Conservation (phyloP, 2,888 invertebrate species). For the Orchesella flavescens region DNA sequence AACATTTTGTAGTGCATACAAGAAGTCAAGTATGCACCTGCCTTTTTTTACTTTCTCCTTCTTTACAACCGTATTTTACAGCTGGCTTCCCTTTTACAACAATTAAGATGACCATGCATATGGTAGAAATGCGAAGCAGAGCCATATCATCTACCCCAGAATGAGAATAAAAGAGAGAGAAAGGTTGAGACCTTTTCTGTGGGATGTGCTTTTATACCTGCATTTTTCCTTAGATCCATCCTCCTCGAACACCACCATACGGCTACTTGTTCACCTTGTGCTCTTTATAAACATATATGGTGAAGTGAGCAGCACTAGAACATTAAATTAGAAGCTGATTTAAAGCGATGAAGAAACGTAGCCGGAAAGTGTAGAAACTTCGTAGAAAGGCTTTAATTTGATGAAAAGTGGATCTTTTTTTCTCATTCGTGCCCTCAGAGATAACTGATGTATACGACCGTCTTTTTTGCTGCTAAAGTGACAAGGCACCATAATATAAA, state of each 20-base stretch:
- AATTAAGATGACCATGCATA: slow-evolving; percentile 10
- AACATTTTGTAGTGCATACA: too few relatives aligned
- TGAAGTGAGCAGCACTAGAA: background rate
- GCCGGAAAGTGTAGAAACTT: too few relatives aligned
- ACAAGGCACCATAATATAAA: too few relatives aligned
- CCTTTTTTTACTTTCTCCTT: slow-evolving; percentile 12
- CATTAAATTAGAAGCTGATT: background rate
- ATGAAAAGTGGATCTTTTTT: too few relatives aligned
- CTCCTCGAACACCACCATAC: background rate
- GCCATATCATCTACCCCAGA: background rate
- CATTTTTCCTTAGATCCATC: too few relatives aligned
- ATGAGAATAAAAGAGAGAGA: slow-evolving; percentile 6
- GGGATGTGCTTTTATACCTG: background rate
- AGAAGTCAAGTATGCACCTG: too few relatives aligned
- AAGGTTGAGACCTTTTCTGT: slow-evolving; percentile 24
- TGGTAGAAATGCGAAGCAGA: too few relatives aligned
- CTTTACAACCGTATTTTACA: too few relatives aligned
- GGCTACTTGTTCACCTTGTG: slow-evolving; percentile 2
- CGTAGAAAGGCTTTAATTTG: too few relatives aligned
- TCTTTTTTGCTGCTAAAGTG: too few relatives aligned
- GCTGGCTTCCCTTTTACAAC: background rate
- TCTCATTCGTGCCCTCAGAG: too few relatives aligned
- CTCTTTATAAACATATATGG: slow-evolving; percentile 13
- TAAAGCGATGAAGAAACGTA: background rate
- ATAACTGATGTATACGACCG: too few relatives aligned